Evolutionary conservation across 2,888 invertebrate genomes (phyloP).

Genomic region (Nycteola revayana): DNA sequence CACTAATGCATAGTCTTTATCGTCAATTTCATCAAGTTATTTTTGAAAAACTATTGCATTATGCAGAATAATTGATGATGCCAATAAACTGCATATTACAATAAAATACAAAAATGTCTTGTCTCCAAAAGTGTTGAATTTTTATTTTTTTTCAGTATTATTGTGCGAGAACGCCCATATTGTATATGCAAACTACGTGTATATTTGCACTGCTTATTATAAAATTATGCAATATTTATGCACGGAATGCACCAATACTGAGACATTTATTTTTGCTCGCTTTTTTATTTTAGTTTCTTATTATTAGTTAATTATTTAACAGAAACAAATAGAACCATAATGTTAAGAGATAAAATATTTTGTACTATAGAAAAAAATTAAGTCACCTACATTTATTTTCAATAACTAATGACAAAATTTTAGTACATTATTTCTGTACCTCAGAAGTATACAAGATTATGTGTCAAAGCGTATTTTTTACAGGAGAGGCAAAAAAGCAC

Average conservation of each 20-base stretch:
- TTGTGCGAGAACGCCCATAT: conserved; percentile 25
- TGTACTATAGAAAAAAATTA: too few species aligned
- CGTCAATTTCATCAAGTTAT: conserved; percentile 7
- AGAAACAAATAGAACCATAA: too few species aligned
- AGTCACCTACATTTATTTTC: too few species aligned
- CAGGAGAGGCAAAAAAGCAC: too few species aligned
- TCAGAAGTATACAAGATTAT: too few species aligned
- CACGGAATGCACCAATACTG: conserved; percentile 69
- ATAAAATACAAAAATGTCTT: conserved; percentile 11
- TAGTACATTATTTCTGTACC: too few species aligned
- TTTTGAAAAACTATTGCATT: conserved; percentile 8
- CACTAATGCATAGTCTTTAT: too few species aligned
- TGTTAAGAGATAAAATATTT: too few species aligned
- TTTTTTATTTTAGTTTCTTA: conserved; percentile 42
- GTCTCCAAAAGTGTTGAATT: conserved; percentile 2
- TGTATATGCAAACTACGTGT: conserved; percentile 52
- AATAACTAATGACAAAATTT: too few species aligned
- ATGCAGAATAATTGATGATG: neutral
- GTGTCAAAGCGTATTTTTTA: too few species aligned
- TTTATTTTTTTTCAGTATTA: conserved; percentile 8
- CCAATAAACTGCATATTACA: neutral
- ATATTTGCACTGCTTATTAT: conserved; percentile 76
- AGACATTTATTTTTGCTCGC: conserved; percentile 67
- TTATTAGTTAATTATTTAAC: conserved; percentile 5
- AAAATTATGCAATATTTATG: conserved; percentile 60